Evolutionary conservation across 2,888 invertebrate species (phyloP), one percentile per base, ranked within the genome.

Genomic region (Trachelus iudaicus): DNA sequence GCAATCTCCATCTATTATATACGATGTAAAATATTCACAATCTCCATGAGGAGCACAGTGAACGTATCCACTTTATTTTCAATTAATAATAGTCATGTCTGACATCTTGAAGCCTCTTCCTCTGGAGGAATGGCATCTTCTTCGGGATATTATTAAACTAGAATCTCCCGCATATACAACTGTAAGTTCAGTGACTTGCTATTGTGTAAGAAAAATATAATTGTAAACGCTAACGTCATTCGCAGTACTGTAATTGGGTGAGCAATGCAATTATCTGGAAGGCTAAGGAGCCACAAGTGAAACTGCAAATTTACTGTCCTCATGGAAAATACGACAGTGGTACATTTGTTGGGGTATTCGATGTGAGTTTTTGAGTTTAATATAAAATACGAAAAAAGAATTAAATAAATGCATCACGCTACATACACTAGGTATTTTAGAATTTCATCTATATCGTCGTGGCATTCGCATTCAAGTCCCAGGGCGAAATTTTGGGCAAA

Each of bases 301-400:
- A 84, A 56, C 77, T 92, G 77, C 88, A 89, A 83, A 91, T 93
- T 23, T 92, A 90, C 78, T 92, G 92, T 75, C 92, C 93, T 1
- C 87, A 87, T 68, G 93, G 92, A 56, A 88, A 92, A 76, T 85
- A 91, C 40, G 75, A 83, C 3, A 91, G 91, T 82, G 93, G 92
- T 37, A 90, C 88, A 35, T 88, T 90, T 75, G 80, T 91, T 78
- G 86, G 85, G 15, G 82, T 88, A 77, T 77, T 79, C 56, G 76
- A 74, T 15, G 86, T 86, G 78, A 83, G 82, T 40, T 31, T 33
- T 31, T 79, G 76, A 76, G 33, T n/a, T 4, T 33, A 71, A 71
- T 31, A 69, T 69, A 33, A 79, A 34, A 78, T 80, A 37, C 69
- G 83, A 81, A 83, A 82, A 79, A 80, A 79, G 78, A 81, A 81